Evolutionary conservation across 2,888 invertebrate genomes (phyloP).

Genomic region (Philereme transversata): DNA sequence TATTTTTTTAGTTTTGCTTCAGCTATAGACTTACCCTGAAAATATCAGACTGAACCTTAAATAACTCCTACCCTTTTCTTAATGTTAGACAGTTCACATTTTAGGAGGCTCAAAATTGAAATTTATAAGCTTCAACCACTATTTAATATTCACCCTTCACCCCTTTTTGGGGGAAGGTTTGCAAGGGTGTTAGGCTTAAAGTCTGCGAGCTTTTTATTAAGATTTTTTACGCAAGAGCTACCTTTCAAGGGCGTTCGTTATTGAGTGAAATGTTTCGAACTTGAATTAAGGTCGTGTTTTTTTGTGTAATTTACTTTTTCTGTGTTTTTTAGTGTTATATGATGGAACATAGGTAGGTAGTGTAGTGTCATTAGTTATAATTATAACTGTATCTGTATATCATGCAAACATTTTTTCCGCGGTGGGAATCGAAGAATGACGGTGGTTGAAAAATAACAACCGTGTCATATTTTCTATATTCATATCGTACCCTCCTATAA

Average conservation of each 20-base stretch:
- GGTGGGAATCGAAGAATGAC: no score
- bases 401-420: no score
- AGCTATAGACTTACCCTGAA: neutral
- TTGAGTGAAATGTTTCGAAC: neutral
- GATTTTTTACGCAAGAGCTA: neutral
- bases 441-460: no score
- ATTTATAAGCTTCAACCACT: constrained; percentile 38
- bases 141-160: constrained; percentile 22
- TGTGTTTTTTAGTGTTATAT: no score
- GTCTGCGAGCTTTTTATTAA: constrained; percentile 5
- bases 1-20: no score
- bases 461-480: no score
- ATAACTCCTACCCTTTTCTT: constrained; percentile 42
- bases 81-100: constrained; percentile 50
- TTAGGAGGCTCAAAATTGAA: constrained; percentile 47
- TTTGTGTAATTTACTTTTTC: no score
- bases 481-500: neutral
- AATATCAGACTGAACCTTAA: constrained; percentile 15
- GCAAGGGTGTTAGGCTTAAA: constrained; percentile 18
- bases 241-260: neutral
- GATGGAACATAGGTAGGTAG: no score
- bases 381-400: no score
- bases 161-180: constrained; percentile 5
- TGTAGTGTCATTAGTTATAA: no score
- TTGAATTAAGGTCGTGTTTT: neutral